Conservation (phyloP, 2,888 invertebrate species). For the Pyrgus malvae region DNA sequence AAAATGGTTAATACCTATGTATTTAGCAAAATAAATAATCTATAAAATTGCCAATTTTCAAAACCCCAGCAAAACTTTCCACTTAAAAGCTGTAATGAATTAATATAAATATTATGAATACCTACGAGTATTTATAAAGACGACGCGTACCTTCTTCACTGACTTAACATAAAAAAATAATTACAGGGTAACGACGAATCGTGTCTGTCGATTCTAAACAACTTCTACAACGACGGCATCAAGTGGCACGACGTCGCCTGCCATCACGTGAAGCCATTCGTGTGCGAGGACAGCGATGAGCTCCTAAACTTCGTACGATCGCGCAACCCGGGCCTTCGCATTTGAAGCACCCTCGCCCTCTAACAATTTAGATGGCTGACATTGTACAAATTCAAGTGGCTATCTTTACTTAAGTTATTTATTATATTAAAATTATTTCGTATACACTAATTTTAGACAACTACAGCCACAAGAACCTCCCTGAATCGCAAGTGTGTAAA, state of each 20-base stretch:
- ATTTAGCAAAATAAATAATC: too few relatives aligned
- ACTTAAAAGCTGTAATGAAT: too few relatives aligned
- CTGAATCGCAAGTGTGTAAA: neutral
- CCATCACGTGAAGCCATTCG: slow-evolving; percentile 92
- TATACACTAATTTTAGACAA: neutral
- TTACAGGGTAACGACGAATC: slow-evolving; percentile 93
- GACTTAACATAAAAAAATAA: too few relatives aligned
- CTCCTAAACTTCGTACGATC: slow-evolving; percentile 94
- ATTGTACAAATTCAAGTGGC: slow-evolving; percentile 75
- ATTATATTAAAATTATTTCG: slow-evolving; percentile 45
- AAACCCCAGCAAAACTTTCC: too few relatives aligned
- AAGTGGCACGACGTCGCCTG: slow-evolving; percentile 95
- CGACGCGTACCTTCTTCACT: too few relatives aligned
- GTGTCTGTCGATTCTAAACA: slow-evolving; percentile 93
- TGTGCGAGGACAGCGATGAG: slow-evolving; percentile 95
- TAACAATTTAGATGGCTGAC: slow-evolving; percentile 62
- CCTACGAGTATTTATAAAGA: too few relatives aligned
- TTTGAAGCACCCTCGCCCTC: slow-evolving; percentile 75
- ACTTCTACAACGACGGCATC: slow-evolving; percentile 94
- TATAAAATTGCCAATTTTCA: too few relatives aligned
- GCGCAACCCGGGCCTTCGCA: slow-evolving; percentile 92
- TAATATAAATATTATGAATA: too few relatives aligned
- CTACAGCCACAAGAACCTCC: neutral
- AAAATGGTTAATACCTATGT: too few relatives aligned
- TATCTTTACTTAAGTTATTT: slow-evolving; percentile 74